These are phyloP conservation scores for Chrysochloris asiatica DNA, from an alignment of 2,113 vertebrate genomes.

Conservation along the genomic window DNA sequence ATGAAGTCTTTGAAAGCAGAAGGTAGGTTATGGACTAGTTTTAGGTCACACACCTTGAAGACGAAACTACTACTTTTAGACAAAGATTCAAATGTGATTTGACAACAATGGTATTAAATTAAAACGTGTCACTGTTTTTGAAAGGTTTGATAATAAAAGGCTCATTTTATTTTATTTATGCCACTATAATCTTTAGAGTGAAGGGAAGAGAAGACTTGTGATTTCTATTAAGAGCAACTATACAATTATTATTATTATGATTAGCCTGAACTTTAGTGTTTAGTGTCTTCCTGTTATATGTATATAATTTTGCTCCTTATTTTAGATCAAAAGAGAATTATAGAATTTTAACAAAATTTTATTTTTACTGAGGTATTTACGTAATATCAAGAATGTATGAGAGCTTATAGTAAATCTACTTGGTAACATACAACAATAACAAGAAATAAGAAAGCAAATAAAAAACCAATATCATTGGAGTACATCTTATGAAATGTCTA, in stretches of 20 bases:
- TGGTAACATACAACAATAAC: not conserved
- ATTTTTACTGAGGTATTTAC: not conserved
- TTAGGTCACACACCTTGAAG: not conserved
- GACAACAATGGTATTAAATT: conserved; percentile 61
- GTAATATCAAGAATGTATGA: not conserved
- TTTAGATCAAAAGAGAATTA: not conserved
- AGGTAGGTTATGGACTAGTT: not conserved
- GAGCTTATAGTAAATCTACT: not conserved
- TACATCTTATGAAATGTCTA: not conserved
- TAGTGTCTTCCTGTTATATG: not conserved
- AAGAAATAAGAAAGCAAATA: not conserved
- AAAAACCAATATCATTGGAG: not conserved
- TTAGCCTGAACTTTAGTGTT: not conserved
- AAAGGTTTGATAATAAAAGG: conserved; percentile 16
- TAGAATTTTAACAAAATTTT: not conserved
- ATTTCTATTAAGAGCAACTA: conserved; percentile 32
- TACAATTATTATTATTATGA: not conserved
- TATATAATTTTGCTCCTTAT: not conserved
- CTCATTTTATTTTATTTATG: conserved; percentile 46
- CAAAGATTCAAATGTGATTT: conserved; percentile 45
- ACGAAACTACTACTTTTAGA: not conserved
- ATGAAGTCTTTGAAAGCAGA: not conserved
- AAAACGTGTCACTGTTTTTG: conserved; percentile 37
- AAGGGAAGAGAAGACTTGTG: not conserved
- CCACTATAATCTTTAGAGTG: conserved; percentile 9